These are phyloP conservation scores for Xylocampa areola DNA, from an alignment of 2,888 invertebrate species.

Conservation along the genomic window DNA sequence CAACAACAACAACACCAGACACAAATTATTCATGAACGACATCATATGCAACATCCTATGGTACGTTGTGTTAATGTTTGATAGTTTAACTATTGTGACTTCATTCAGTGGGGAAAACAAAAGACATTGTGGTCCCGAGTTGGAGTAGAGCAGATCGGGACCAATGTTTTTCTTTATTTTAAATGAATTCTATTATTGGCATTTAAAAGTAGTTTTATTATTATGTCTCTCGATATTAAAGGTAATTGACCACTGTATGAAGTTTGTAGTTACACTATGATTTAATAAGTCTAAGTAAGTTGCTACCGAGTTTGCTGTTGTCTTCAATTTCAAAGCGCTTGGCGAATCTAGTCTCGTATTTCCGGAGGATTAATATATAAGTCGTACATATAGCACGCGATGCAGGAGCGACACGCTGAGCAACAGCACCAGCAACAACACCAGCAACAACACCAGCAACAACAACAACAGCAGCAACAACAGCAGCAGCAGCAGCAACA, in stretches of 20 bases:
- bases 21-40: conserved; percentile 66
- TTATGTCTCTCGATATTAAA: neutral
- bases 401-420: conserved; percentile 59
- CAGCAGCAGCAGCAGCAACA: conserved; percentile 56
- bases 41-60: conserved; percentile 59
- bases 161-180: too few species aligned
- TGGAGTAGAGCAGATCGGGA: too few species aligned
- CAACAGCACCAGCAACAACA: conserved; percentile 62
- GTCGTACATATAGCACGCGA: conserved; percentile 55
- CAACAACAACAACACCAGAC: conserved; percentile 64
- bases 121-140: too few species aligned
- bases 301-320: neutral
- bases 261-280: conserved; percentile 16
- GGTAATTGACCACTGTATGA: neutral
- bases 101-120: too few species aligned
- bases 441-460: conserved; percentile 24
- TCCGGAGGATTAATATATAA: conserved; percentile 46
- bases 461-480: conserved; percentile 36
- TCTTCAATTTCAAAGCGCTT: conserved; percentile 9
- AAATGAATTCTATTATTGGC: too few species aligned
- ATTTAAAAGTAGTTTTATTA: too few species aligned
- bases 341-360: conserved; percentile 10
- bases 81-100: too few species aligned
- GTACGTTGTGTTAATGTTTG: conserved; percentile 53
- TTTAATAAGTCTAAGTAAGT: neutral